These are phyloP conservation scores for Vanessa cardui DNA, from an alignment of 2,888 invertebrate species.

Conservation along the genomic window DNA sequence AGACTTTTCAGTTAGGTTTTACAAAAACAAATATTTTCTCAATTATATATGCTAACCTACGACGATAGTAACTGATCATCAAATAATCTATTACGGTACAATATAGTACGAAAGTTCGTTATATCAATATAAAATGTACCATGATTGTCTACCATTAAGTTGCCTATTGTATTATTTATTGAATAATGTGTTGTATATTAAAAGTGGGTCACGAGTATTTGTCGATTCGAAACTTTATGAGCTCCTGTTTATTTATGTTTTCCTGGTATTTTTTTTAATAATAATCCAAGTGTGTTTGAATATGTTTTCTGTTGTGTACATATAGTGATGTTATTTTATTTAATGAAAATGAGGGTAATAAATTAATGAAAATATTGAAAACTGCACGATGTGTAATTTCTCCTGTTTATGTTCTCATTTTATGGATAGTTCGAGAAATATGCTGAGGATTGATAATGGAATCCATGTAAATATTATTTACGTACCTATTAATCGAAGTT, in stretches of 20 bases:
- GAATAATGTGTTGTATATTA: neutral
- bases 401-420: neutral
- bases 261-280: neutral
- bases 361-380: neutral
- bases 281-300: neutral
- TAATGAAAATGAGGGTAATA: neutral
- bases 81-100: too few relatives aligned
- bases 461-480: too few relatives aligned
- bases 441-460: too few relatives aligned
- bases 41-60: too few relatives aligned
- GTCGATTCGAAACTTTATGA: neutral
- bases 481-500: too few relatives aligned
- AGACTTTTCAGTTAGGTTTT: too few relatives aligned
- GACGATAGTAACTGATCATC: too few relatives aligned
- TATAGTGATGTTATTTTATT: neutral
- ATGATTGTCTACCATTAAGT: constrained; percentile 1
- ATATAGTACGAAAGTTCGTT: too few relatives aligned
- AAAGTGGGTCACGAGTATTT: constrained; percentile 5
- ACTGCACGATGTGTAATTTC: neutral
- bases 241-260: neutral
- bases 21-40: too few relatives aligned
- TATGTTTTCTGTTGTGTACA: neutral
- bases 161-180: neutral
- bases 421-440: too few relatives aligned
- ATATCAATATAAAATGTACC: neutral